Evolutionary conservation across 2,797 vertebrate genomes (phyloP).

Genomic region (Petrocephalus schoutedeni): DNA sequence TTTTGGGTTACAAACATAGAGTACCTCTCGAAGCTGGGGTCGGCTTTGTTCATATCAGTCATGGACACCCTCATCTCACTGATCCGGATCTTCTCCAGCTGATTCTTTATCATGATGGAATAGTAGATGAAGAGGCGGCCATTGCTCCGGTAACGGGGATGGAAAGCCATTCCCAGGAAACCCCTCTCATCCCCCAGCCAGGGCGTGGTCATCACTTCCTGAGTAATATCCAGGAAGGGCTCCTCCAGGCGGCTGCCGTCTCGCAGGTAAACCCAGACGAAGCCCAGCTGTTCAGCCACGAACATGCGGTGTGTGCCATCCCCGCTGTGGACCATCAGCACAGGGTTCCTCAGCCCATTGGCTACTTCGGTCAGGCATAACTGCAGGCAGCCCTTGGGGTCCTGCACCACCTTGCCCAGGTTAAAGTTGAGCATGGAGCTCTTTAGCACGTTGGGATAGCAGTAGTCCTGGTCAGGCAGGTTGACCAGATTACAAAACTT

Average conservation of each 20-base stretch:
- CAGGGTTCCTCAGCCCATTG: constrained; percentile 70
- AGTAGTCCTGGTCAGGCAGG: constrained; percentile 71
- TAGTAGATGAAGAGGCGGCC: constrained; percentile 79
- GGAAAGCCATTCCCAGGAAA: constrained; percentile 78
- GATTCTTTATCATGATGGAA: constrained; percentile 56
- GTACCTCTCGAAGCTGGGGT: constrained; percentile 72
- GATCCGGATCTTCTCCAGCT: constrained; percentile 69
- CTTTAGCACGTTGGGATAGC: constrained; percentile 70
- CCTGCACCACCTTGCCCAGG: constrained; percentile 61
- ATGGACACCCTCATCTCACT: constrained; percentile 71
- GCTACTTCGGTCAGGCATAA: constrained; percentile 75
- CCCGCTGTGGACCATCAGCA: constrained; percentile 67
- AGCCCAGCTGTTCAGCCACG: constrained; percentile 71
- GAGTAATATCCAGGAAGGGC: constrained; percentile 75
- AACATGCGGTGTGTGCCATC: constrained; percentile 72
- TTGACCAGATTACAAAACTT: constrained; percentile 67
- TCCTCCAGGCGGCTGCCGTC: constrained; percentile 68
- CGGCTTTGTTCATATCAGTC: constrained; percentile 68
- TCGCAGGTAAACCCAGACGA: constrained; percentile 72
- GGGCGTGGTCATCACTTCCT: constrained; percentile 62
- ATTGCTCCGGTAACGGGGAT: constrained; percentile 66
- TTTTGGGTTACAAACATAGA: background rate
- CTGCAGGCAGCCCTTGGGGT: constrained; percentile 68
- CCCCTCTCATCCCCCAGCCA: constrained; percentile 79
- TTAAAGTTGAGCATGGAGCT: constrained; percentile 59